phyloP scores from a whole-genome alignment of 64 coral and sea anemone species.

The Stichodactyla helianthus region DNA sequence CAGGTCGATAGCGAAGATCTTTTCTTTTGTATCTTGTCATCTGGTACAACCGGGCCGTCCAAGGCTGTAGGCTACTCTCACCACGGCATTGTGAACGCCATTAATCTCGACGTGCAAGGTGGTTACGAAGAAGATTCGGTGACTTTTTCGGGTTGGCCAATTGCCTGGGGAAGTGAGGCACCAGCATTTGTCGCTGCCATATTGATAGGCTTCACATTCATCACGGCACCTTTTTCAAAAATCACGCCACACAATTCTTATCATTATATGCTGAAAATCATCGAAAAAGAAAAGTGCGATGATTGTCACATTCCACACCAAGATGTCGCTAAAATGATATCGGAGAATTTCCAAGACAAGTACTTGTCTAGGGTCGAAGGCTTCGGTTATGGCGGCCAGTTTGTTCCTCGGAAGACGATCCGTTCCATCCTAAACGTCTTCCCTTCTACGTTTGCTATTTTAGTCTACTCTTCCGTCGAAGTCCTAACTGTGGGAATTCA shows the following conservation, averaged over 20 bases:
- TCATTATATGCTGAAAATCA: slow-evolving; percentile 11
- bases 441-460: background rate
- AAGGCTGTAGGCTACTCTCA: background rate
- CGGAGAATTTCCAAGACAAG: slow-evolving; percentile 1
- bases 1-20: slow-evolving; percentile 3
- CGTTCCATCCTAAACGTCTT: background rate
- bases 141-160: background rate
- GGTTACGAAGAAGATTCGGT: slow-evolving; percentile 11
- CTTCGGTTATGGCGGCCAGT: slow-evolving; percentile 21
- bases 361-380: background rate
- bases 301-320: background rate
- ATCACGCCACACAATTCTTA: background rate
- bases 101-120: background rate
- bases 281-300: background rate
- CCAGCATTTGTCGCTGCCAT: background rate
- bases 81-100: background rate
- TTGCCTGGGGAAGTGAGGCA: background rate
- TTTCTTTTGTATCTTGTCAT: background rate
- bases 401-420: slow-evolving; percentile 10
- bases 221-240: background rate
- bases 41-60: background rate
- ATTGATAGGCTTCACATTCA: background rate
- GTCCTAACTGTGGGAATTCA: background rate
- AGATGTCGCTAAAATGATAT: background rate
- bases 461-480: slow-evolving; percentile 1